Evolutionary conservation across 1,140 invertebrate genomes (phyloP), one percentile per base, ranked within the genome.

Genomic region (Pseudomyrmex pallidus): DNA sequence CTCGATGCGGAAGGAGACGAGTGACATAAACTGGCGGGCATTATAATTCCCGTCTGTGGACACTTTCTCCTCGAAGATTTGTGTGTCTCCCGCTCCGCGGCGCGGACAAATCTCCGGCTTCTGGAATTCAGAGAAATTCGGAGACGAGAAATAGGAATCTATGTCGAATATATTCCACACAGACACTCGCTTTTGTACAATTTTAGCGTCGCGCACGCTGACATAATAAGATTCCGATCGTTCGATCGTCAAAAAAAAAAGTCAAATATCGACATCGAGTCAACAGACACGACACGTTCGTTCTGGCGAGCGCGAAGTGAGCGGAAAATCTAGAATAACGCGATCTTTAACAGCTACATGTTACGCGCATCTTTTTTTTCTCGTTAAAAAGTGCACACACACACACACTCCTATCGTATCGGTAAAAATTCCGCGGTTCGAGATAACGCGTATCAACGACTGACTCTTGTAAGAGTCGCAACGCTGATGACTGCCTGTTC

Each of bases 1-100:
- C 87, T 88, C 35, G 77, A 82, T 56, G 50, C 66, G 56, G 59
- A 52, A 59, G 72, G 64, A 74, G 64, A 74, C 70, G 86, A 78
- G 70, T 74, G 86, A 80, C 88, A 59, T 83, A 83, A 50, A 78
- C 83, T 72, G 35, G 74, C 78, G 70, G 52, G 52, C 62, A 85
- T 86, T 86, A 77, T 70, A 72, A 84, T 87, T 86, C 66, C 87
- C 82, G 62, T 73, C 70, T 89, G 85, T 89, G 77, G 74, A 89
- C 87, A 89, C 88, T 89, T 87, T 89, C 88, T 87, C 87, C 80
- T 70, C 20, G 0, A 85, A 59, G 83, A 78, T 77, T 72, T 17
- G 80, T 78, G 25, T 20, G 17, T 7, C 46, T 64, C 8, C 25
- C 52, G 25, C 25, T 48, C 76, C 7, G 35, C 5, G 35, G 35